Evolutionary conservation across 1,140 invertebrate species (phyloP), one percentile per base, ranked within the genome.

Genomic region (Brachionus koreanus): DNA sequence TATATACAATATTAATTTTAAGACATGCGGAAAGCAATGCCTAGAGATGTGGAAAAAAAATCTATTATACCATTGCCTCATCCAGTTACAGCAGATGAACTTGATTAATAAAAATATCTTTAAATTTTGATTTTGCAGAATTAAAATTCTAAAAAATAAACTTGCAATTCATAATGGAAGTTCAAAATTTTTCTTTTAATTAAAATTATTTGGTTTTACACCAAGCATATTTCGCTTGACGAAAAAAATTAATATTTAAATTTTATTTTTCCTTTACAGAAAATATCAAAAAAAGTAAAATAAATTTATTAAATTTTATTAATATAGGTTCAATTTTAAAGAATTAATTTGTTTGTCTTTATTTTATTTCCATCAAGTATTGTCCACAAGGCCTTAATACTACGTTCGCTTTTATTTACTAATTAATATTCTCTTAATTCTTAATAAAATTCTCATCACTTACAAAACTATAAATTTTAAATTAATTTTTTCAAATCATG

Each of bases 1-100:
- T 63, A 75, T 37, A 81, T 57, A 1, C 5, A 63, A 43, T 23
- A 16, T 83, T 84, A 83, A 25, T 86, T 84, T 86, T 74, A 89
- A 98, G 96, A 99, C 91, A 99, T 99, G 97, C 91, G 97, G 86
- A 98, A 98, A 91, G 96, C 96, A 0, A 90, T 98, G 85, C 95
- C 95, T 1, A 91, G 94, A 89, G 97, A 98, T 90, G 90, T 93
- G 0, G 92, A 94, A 83, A 95, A 95, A 87, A 95, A 95, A 88
- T 98, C 96, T 23, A 92, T 98, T 19, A 92, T 98, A 90, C 96
- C 96, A 46, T 88, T 98, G 85, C 90, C 92, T 82, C 94, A 97
- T 91, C 96, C 96, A 84, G 96, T 98, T 12, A 90, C 94, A 86
- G 94, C 95, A 37, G 95, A 98, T 90, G 96, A 98, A 86, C 92